These are phyloP conservation scores for Eumeta japonica DNA, from an alignment of 1,140 invertebrate genomes.

Conservation along the genomic window DNA sequence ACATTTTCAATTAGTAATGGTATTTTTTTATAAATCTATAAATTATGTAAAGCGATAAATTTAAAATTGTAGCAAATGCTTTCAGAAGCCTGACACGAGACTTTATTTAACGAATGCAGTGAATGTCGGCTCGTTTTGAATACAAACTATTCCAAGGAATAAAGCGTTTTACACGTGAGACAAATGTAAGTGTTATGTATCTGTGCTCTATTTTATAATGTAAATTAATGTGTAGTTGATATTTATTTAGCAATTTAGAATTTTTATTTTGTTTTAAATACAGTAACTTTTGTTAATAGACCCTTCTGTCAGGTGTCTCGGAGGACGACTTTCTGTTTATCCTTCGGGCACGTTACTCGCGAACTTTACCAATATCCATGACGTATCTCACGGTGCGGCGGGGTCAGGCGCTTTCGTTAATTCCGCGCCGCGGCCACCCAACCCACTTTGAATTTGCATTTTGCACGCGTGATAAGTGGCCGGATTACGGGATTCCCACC, in stretches of 20 bases:
- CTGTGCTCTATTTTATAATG: too few species aligned
- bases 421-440: slow-evolving; percentile 32
- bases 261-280: neutral
- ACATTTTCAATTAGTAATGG: too few species aligned
- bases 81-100: slow-evolving; percentile 29
- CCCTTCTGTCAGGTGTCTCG: slow-evolving; percentile 9
- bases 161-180: neutral
- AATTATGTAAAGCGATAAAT: slow-evolving; percentile 42
- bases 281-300: slow-evolving; percentile 3
- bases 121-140: too few species aligned
- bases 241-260: too few species aligned
- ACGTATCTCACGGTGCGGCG: slow-evolving; percentile 16
- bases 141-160: too few species aligned
- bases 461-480: slow-evolving; percentile 56
- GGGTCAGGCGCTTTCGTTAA: slow-evolving; percentile 41
- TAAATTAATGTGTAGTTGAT: too few species aligned
- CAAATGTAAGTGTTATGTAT: too few species aligned
- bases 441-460: slow-evolving; percentile 48
- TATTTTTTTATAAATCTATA: slow-evolving; percentile 44
- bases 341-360: slow-evolving; percentile 24
- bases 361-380: slow-evolving; percentile 46
- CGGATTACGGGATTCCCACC: slow-evolving; percentile 51
- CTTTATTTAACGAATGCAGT: slow-evolving; percentile 17
- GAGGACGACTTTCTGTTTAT: slow-evolving; percentile 28
- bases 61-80: slow-evolving; percentile 35